A percentile compares a stretch with the other conserved stretches of the same genome.
Evolutionary conservation across 2,888 invertebrate species (phyloP).

Genomic region (Gymnoscelis rufifasciata): DNA sequence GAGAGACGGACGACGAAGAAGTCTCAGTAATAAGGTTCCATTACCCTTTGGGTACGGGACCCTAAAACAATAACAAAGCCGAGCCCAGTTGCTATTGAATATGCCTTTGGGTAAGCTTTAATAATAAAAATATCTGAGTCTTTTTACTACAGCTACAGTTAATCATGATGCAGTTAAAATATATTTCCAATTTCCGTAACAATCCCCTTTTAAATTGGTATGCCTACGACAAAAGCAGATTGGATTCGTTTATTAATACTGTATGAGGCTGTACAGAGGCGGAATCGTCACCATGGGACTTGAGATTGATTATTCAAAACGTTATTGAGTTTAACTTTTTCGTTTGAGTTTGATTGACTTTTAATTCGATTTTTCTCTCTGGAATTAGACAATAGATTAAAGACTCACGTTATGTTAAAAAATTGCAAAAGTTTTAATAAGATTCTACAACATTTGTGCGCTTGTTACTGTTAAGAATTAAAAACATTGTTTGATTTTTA

Average conservation of each 20-base stretch:
- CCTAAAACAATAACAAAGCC: too few species aligned
- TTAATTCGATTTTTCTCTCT: constrained; percentile 11
- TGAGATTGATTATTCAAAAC: constrained; percentile 23
- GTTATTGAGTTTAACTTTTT: constrained; percentile 21
- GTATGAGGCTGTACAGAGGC: constrained; percentile 6
- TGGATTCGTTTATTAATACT: constrained; percentile 2
- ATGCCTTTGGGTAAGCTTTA: too few species aligned
- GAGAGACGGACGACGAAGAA: too few species aligned
- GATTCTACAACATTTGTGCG: too few species aligned
- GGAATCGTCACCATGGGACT: constrained; percentile 16
- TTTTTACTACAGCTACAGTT: too few species aligned
- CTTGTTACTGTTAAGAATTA: too few species aligned
- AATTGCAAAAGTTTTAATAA: too few species aligned
- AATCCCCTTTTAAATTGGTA: background rate
- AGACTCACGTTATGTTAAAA: background rate
- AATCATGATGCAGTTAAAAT: background rate
- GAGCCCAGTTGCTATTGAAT: too few species aligned
- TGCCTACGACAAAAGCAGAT: background rate
- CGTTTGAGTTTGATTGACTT: constrained; percentile 13
- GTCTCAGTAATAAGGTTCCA: too few species aligned
- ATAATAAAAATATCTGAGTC: too few species aligned
- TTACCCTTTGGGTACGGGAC: too few species aligned
- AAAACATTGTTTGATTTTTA: too few species aligned
- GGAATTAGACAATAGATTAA: constrained; percentile 1
- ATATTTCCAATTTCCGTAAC: background rate